Base-by-base conservation (phyloP, 2,113 vertebrate species). In the Sander lucioperca region DNA sequence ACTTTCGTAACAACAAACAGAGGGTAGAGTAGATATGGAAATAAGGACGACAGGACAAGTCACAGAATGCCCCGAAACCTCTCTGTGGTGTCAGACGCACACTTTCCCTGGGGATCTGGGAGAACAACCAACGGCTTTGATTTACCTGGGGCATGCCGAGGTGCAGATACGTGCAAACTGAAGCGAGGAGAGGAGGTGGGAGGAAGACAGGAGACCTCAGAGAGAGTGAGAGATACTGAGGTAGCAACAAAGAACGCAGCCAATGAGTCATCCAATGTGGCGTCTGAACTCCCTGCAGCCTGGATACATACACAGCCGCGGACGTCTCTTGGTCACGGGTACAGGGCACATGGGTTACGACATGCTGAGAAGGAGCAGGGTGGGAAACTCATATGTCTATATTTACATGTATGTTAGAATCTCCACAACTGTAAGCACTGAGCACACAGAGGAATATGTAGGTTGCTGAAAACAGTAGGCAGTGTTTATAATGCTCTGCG, bases 241-340 rank as follows among this genome's bases (percentile, higher is more conserved):
- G 71, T 88, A 86, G 88, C 93, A 83, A 59, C 67, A 58, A 86
- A n/a, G n/a, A n/a, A n/a, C n/a, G 90, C 91, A 77, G 12, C 25
- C 62, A 69, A 62, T 92, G 91, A 92, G 72, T 93, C 90, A 93
- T 83, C 71, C 80, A 86, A 88, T 87, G 85, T 68, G 71, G 72
- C 58, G 69, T 51, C 79, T 76, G 93, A 89, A 91, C 78, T 93
- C 92, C 93, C 72, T 75, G 85, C 21, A 62, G 86, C 86, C 87
- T 65, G 78, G 85, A 86, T 78, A 64, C 80, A 89, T 63, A 67
- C 74, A 48, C 27, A 66, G 77, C 89, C 86, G 53, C 10, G 70
- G 87, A 81, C 12, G 23, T 72, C 67, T 78, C n/a, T 85, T 58
- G 76, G 90, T 92, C 90, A 89, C 82, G 88, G 91, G 93, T 87